A percentile compares a stretch with the other conserved stretches of the same genome.
Conservation (phyloP, 1,140 invertebrate species). For the Cheumatopsyche charites region DNA sequence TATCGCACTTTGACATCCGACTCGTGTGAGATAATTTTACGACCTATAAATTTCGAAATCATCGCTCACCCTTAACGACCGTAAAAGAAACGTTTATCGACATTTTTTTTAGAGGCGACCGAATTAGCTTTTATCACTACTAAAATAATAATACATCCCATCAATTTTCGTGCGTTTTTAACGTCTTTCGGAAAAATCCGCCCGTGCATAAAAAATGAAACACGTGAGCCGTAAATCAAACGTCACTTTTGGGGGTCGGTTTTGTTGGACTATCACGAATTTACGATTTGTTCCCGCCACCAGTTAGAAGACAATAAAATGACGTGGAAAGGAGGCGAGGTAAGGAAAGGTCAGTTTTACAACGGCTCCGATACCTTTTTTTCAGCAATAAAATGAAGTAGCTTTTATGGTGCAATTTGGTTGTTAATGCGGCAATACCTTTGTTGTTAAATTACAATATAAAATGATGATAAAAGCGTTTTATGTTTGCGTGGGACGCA, state of each 20-base stretch:
- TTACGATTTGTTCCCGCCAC: slow-evolving; percentile 43
- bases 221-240: slow-evolving; percentile 13
- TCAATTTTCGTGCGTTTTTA: slow-evolving; percentile 27
- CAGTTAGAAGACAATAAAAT: slow-evolving; percentile 47
- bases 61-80: slow-evolving; percentile 47
- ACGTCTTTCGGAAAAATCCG: background rate
- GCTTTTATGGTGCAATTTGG: slow-evolving; percentile 48
- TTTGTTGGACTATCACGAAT: slow-evolving; percentile 33
- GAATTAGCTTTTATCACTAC: slow-evolving; percentile 41
- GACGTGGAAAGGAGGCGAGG: slow-evolving; percentile 38
- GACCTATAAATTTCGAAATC: slow-evolving; percentile 46
- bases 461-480: slow-evolving; percentile 47
- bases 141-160: background rate
- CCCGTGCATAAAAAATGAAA: background rate
- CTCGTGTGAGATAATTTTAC: slow-evolving; percentile 45
- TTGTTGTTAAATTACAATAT: slow-evolving; percentile 49
- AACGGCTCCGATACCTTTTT: slow-evolving; percentile 47
- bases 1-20: background rate
- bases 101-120: slow-evolving; percentile 20
- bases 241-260: slow-evolving; percentile 7
- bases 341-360: slow-evolving; percentile 48
- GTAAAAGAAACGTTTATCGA: slow-evolving; percentile 48
- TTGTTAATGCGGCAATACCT: slow-evolving; percentile 47
- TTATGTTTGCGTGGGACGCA: slow-evolving; percentile 44
- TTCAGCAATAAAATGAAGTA: slow-evolving; percentile 49